A percentile compares a stretch with the other conserved stretches of the same genome.
phyloP scores from a whole-genome alignment of 1,140 invertebrate species.

The Ceratosolen solmsi region DNA sequence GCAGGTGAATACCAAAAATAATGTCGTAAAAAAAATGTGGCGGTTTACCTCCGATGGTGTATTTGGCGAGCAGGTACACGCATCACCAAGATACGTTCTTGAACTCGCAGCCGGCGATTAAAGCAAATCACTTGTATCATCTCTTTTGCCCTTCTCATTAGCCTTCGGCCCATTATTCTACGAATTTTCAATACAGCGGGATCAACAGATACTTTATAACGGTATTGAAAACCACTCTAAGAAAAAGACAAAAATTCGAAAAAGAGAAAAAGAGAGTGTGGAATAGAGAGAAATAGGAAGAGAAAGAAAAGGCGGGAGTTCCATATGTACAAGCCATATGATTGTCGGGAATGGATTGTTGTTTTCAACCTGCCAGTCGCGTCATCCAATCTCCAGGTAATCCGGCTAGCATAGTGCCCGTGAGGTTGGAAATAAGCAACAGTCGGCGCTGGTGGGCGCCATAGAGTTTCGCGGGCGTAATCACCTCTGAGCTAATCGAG shows the following conservation, averaged over 20 bases:
- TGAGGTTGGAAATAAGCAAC: constrained; percentile 23
- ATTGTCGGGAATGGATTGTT: no score
- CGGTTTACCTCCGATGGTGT: not conserved
- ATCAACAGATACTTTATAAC: no score
- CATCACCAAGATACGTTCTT: not conserved
- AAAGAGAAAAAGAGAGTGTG: no score
- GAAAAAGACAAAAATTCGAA: no score
- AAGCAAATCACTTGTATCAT: constrained; percentile 9
- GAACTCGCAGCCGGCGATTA: constrained; percentile 25
- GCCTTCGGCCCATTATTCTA: not conserved
- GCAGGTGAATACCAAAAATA: constrained; percentile 16
- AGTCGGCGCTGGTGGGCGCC: constrained; percentile 1
- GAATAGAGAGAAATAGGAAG: no score
- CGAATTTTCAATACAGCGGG: no score
- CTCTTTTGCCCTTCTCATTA: not conserved
- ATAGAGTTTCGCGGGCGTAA: not conserved
- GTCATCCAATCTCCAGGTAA: constrained; percentile 42
- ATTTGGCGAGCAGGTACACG: no score
- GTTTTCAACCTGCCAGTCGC: constrained; percentile 28
- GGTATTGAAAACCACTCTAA: no score
- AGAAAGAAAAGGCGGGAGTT: no score
- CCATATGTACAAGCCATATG: no score
- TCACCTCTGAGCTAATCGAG: not conserved
- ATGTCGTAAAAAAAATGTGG: not conserved
- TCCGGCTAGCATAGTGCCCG: constrained; percentile 39